Evolutionary conservation across 2,888 invertebrate species (phyloP).

Genomic region (Cerastoderma edule): DNA sequence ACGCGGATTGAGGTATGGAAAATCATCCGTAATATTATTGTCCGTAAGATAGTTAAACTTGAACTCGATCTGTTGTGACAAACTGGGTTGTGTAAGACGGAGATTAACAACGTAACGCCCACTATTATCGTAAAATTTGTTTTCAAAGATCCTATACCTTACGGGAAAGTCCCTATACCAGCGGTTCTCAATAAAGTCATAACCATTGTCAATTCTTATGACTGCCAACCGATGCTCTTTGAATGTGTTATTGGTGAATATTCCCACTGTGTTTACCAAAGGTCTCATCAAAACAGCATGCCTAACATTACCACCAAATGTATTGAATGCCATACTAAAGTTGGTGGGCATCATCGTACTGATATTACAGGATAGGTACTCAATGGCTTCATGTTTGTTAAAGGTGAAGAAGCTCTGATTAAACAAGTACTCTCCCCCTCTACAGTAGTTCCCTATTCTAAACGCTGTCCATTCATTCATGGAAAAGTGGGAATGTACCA

Average conservation of each 20-base stretch:
- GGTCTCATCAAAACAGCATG: slow-evolving; percentile 82
- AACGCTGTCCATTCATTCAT: slow-evolving; percentile 95
- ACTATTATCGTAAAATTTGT: slow-evolving; percentile 94
- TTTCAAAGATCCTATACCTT: slow-evolving; percentile 84
- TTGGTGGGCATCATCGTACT: slow-evolving; percentile 71
- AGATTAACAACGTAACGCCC: slow-evolving; percentile 95
- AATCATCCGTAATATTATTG: slow-evolving; percentile 94
- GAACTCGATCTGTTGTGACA: slow-evolving; percentile 91
- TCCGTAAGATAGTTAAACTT: slow-evolving; percentile 94
- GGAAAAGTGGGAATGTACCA: slow-evolving; percentile 94
- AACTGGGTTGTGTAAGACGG: slow-evolving; percentile 94
- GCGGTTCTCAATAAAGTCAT: slow-evolving; percentile 80
- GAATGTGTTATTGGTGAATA: slow-evolving; percentile 92
- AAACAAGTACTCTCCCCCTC: slow-evolving; percentile 86
- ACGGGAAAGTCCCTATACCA: slow-evolving; percentile 81
- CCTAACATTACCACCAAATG: slow-evolving; percentile 77
- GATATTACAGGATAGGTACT: slow-evolving; percentile 93
- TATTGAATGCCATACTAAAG: slow-evolving; percentile 81
- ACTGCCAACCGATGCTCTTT: slow-evolving; percentile 92
- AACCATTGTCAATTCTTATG: slow-evolving; percentile 91
- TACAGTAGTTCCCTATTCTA: slow-evolving; percentile 95
- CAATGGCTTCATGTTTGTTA: slow-evolving; percentile 91
- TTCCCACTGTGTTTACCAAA: slow-evolving; percentile 81
- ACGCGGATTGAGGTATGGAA: slow-evolving; percentile 92
- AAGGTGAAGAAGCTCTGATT: slow-evolving; percentile 96